A percentile compares a stretch with the other conserved stretches of the same genome.
These are phyloP conservation scores for Sycophila sp. DNA, from an alignment of 1,140 invertebrate genomes.

Conservation along the genomic window DNA sequence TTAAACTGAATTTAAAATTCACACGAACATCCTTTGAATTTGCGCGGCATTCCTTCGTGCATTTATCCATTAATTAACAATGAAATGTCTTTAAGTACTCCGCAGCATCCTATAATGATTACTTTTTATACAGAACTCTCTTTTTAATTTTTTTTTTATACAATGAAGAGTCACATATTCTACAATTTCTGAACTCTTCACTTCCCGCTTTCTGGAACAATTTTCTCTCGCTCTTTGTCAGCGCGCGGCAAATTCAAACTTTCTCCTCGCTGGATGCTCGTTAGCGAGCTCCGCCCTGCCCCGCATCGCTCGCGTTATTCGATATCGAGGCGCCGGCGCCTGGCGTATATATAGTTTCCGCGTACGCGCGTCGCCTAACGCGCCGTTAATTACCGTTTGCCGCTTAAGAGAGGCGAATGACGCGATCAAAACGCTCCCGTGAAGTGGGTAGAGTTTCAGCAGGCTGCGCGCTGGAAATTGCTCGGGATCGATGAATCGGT, in stretches of 20 bases:
- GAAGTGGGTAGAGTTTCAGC: neutral
- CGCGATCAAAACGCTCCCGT: neutral
- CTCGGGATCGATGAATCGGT: conserved; percentile 9
- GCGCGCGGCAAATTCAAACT: conserved; percentile 7
- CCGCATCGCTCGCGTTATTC: neutral
- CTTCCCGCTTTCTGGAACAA: neutral
- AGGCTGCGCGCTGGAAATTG: conserved; percentile 3
- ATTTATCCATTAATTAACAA: too few species aligned
- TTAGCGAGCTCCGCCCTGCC: neutral
- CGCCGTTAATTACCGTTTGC: conserved; percentile 21
- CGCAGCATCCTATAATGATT: too few species aligned
- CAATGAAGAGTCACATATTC: too few species aligned
- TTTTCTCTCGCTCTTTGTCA: conserved; percentile 22
- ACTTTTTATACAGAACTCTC: too few species aligned
- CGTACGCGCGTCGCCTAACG: neutral
- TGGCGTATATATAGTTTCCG: neutral
- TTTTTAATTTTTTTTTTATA: too few species aligned
- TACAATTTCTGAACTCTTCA: neutral
- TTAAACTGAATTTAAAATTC: too few species aligned
- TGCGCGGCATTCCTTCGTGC: too few species aligned
- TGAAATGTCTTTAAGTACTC: too few species aligned
- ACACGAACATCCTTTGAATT: too few species aligned
- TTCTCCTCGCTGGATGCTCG: neutral
- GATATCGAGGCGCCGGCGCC: neutral
- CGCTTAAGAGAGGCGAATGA: conserved; percentile 1